These are phyloP conservation scores for Myiotriccus ornatus DNA, from an alignment of 2,797 vertebrate species.

Conservation along the genomic window DNA sequence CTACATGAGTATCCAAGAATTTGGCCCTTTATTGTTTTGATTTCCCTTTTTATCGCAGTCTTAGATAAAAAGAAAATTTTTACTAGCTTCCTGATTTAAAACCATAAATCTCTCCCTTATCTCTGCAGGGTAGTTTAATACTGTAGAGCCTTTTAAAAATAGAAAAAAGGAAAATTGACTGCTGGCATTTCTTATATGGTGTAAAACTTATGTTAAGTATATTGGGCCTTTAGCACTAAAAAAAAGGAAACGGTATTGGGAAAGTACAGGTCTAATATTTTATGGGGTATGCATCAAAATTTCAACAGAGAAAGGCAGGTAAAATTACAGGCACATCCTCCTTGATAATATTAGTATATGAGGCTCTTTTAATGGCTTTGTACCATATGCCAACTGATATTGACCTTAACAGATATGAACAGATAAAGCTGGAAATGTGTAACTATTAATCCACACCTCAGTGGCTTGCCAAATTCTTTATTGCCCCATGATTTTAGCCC, in stretches of 20 bases:
- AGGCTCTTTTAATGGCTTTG: not conserved
- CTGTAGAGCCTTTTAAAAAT: not conserved
- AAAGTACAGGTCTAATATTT: not conserved
- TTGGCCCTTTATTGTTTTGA: not conserved
- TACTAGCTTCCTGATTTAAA: not conserved
- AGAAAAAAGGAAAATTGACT: not conserved
- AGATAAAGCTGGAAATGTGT: constrained; percentile 7
- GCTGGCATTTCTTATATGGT: not conserved
- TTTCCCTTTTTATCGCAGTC: not conserved
- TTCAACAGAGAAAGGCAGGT: not conserved
- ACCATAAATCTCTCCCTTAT: not conserved
- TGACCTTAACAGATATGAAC: constrained; percentile 1
- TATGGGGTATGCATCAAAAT: not conserved
- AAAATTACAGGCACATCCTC: not conserved
- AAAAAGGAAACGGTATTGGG: not conserved
- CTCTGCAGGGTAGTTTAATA: not conserved
- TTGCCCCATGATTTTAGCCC: constrained; percentile 6
- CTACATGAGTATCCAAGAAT: not conserved
- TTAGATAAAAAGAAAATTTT: not conserved
- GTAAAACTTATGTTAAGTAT: not conserved
- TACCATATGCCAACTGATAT: not conserved
- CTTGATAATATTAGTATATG: not conserved
- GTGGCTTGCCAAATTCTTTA: constrained; percentile 25
- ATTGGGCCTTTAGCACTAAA: not conserved
- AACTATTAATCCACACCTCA: constrained; percentile 23